Evolutionary conservation across 2,888 invertebrate genomes (phyloP).

Genomic region (Cataglyphis rosenhaueri): DNA sequence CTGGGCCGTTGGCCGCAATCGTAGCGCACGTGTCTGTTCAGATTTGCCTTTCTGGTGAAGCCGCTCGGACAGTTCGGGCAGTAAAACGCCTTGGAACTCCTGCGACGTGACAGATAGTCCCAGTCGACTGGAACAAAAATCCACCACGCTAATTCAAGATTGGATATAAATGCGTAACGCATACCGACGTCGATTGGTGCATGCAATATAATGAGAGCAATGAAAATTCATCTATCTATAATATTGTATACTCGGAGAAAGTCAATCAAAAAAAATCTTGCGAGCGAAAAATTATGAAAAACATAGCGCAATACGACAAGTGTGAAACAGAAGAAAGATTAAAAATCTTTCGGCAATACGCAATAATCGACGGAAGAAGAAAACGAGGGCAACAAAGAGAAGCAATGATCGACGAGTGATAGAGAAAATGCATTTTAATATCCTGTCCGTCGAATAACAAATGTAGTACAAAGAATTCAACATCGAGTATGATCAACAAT

Average conservation of each 20-base stretch:
- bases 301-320: not conserved
- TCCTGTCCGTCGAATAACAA: not conserved
- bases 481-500: not conserved
- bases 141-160: constrained; percentile 48
- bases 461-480: not conserved
- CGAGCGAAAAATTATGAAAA: not conserved
- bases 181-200: constrained; percentile 23
- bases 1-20: constrained; percentile 74
- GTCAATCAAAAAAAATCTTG: not conserved
- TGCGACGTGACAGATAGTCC: constrained; percentile 11
- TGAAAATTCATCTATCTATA: not conserved
- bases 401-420: not conserved
- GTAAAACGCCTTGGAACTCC: constrained; percentile 57
- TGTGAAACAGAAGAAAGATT: not conserved
- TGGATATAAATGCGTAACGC: not conserved
- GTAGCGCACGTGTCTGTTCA: constrained; percentile 70
- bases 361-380: not conserved
- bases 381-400: not conserved
- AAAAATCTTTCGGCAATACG: not conserved
- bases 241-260: not conserved
- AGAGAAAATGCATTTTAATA: constrained; percentile 4
- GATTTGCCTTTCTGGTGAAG: constrained; percentile 70
- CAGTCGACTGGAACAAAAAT: constrained; percentile 62
- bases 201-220: constrained; percentile 50
- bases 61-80: constrained; percentile 75